These are phyloP conservation scores for Alectura lathami DNA, from an alignment of 2,113 vertebrate genomes.

Conservation along the genomic window DNA sequence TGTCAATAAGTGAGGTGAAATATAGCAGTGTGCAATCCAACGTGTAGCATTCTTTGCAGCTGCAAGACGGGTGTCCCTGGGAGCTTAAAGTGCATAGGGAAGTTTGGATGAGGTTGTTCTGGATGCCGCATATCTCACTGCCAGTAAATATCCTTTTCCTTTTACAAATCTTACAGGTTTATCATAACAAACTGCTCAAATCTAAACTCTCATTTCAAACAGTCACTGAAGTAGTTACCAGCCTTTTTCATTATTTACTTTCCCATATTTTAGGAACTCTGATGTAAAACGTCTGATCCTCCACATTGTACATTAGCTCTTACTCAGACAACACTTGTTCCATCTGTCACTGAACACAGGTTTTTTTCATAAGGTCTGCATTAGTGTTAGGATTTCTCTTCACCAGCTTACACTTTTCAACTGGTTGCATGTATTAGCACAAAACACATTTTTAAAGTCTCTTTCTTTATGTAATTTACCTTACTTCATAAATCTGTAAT, in stretches of 20 bases:
- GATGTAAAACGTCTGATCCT: background rate
- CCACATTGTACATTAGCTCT: background rate
- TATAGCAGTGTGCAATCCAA: fast-evolving
- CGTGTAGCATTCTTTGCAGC: background rate
- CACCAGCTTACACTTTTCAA: background rate
- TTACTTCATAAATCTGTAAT: background rate
- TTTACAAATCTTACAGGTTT: background rate
- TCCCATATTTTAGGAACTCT: background rate
- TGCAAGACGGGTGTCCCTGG: background rate
- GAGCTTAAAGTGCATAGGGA: background rate
- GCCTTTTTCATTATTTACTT: background rate
- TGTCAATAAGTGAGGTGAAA: background rate
- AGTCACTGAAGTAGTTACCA: background rate
- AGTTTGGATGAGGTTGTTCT: background rate
- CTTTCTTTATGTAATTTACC: background rate
- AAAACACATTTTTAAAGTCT: background rate
- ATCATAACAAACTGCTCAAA: background rate
- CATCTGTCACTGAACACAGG: background rate
- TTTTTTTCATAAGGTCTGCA: background rate
- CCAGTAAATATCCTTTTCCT: background rate
- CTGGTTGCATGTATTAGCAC: background rate
- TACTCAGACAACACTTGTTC: background rate
- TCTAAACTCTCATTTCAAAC: background rate
- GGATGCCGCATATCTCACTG: background rate
- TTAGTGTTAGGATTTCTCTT: background rate